Percentiles rank a stretch among this genome's conserved stretches.
phyloP scores from a whole-genome alignment of 1,140 invertebrate genomes.

The Ctenoplectra terminalis region DNA sequence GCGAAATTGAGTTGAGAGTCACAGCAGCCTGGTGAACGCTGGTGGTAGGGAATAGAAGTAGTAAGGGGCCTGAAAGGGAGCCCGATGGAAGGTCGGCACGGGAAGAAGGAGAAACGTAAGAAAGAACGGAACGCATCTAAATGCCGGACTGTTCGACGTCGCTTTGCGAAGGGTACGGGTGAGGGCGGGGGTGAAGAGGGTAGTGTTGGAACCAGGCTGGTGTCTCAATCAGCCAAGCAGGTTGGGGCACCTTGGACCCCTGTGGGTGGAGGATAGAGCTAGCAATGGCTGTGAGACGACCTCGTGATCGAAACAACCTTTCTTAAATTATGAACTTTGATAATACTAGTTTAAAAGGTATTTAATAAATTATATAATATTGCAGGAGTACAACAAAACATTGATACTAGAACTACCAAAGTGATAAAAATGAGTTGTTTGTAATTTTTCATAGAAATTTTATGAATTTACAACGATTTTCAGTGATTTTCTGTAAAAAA shows the following conservation, averaged over 20 bases:
- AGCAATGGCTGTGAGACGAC: conserved; percentile 24
- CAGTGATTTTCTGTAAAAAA: too few species aligned
- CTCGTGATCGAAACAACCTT: neutral
- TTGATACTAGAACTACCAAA: too few species aligned
- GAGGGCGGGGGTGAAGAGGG: conserved; percentile 67
- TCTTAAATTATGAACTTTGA: neutral
- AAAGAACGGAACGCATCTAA: conserved; percentile 42
- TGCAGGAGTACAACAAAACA: neutral
- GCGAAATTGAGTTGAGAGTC: conserved; percentile 52
- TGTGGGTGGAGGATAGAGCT: conserved; percentile 67
- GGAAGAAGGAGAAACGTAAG: conserved; percentile 65
- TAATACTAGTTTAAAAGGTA: too few species aligned
- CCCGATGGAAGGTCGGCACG: conserved; percentile 53
- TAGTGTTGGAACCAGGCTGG: conserved; percentile 78
- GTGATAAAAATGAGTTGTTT: too few species aligned
- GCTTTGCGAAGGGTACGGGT: conserved; percentile 47
- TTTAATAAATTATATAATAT: neutral
- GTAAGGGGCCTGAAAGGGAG: conserved; percentile 41
- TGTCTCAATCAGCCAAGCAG: conserved; percentile 81
- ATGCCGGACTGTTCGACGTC: conserved; percentile 46
- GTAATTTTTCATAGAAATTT: too few species aligned
- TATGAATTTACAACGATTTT: too few species aligned
- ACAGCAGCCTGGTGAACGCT: conserved; percentile 25
- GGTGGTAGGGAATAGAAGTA: conserved; percentile 47
- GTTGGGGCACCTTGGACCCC: conserved; percentile 75